phyloP scores from a whole-genome alignment of 2,113 vertebrate genomes.

The Ardeotis arabs region DNA sequence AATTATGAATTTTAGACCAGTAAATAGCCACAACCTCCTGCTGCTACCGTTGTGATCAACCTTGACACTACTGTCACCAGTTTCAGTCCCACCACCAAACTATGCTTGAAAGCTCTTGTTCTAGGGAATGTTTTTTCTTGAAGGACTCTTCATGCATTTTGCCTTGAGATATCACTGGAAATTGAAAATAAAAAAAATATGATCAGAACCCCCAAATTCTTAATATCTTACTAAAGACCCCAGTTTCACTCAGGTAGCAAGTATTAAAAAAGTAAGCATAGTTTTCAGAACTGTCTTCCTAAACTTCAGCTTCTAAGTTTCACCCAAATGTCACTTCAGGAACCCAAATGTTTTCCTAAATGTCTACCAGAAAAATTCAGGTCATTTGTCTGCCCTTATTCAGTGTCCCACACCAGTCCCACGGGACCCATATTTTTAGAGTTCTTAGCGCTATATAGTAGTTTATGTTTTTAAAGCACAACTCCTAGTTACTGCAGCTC shows the following conservation, averaged over 20 bases:
- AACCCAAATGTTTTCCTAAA: neutral
- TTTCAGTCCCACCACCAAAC: neutral
- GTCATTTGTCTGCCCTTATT: neutral
- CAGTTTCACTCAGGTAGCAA: neutral
- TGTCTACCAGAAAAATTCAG: neutral
- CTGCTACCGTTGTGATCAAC: rapidly evolving
- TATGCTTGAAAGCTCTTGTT: neutral
- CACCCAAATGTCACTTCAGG: neutral
- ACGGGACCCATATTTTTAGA: neutral
- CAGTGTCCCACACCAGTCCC: neutral
- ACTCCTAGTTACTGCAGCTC: neutral
- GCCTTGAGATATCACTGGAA: neutral
- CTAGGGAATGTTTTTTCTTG: neutral
- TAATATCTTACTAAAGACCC: neutral
- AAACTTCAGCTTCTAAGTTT: neutral
- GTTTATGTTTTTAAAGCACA: neutral
- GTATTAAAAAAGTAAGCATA: neutral
- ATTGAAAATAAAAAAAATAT: neutral
- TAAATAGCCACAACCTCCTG: neutral
- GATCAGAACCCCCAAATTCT: neutral
- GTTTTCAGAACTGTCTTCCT: neutral
- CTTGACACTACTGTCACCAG: too few relatives aligned
- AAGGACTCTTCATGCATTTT: neutral
- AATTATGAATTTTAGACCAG: neutral
- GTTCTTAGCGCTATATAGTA: neutral